Conservation (phyloP, 2,113 vertebrate genomes). For the Oncorhynchus nerka region DNA sequence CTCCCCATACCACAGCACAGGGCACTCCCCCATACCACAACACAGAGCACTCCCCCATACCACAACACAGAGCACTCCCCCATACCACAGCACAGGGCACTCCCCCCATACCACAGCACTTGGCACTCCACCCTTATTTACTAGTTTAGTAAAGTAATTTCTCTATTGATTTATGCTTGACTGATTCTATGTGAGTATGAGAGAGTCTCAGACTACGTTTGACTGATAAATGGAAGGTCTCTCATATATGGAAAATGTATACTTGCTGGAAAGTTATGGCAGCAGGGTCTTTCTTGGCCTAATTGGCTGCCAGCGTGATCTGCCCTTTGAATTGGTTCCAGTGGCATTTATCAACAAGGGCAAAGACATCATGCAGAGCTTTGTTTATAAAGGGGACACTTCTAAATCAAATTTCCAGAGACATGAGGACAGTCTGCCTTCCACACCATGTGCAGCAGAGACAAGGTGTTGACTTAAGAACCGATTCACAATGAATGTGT, state of each 20-base stretch:
- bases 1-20: not conserved
- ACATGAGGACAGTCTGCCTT: slow-evolving; percentile 17
- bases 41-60: not conserved
- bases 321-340: slow-evolving; percentile 60
- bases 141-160: slow-evolving; percentile 20
- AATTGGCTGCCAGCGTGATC: slow-evolving; percentile 55
- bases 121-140: slow-evolving; percentile 22
- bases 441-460: slow-evolving; percentile 30
- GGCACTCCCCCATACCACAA: not conserved
- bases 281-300: slow-evolving; percentile 47
- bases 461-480: slow-evolving; percentile 25
- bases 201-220: slow-evolving; percentile 19
- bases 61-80: slow-evolving; percentile 5
- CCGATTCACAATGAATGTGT: slow-evolving; percentile 5
- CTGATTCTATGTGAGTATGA: slow-evolving; percentile 43
- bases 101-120: slow-evolving; percentile 5
- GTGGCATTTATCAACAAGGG: slow-evolving; percentile 49
- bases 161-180: slow-evolving; percentile 45
- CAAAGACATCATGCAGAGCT: slow-evolving; percentile 59
- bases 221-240: slow-evolving; percentile 46
- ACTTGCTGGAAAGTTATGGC: slow-evolving; percentile 52
- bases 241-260: slow-evolving; percentile 50
- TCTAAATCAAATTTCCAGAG: slow-evolving; percentile 56
- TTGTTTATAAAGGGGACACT: slow-evolving; percentile 47
- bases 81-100: not conserved